These are phyloP conservation scores for Drosophila nasuta DNA, from an alignment of 1,140 invertebrate species.

Conservation along the genomic window DNA sequence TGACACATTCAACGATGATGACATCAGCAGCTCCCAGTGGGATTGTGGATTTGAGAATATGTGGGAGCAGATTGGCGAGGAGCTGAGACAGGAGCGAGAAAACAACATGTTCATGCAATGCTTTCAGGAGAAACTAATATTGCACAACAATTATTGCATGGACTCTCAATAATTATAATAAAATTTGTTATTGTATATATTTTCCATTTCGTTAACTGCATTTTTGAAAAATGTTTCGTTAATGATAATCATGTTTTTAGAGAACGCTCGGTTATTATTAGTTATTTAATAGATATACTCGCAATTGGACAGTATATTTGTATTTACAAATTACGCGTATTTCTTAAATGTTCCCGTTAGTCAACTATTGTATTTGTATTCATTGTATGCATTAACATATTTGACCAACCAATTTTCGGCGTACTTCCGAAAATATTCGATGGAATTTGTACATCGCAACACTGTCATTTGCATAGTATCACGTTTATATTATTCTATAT, in stretches of 20 bases:
- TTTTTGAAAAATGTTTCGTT: slow-evolving; percentile 53
- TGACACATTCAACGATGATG: slow-evolving; percentile 56
- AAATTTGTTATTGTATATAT: background rate
- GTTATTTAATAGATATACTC: slow-evolving; percentile 23
- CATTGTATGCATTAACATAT: slow-evolving; percentile 29
- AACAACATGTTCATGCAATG: slow-evolving; percentile 48
- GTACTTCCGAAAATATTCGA: background rate
- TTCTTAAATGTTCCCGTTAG: slow-evolving; percentile 32
- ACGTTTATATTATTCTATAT: background rate
- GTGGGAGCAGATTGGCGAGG: slow-evolving; percentile 68
- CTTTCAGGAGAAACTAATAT: slow-evolving; percentile 58
- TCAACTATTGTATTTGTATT: slow-evolving; percentile 40
- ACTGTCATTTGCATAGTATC: slow-evolving; percentile 13
- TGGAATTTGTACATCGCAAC: background rate
- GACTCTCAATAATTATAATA: slow-evolving; percentile 18
- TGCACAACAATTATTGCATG: slow-evolving; percentile 30
- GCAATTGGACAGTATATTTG: background rate
- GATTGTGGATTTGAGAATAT: slow-evolving; percentile 63
- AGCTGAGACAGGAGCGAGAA: slow-evolving; percentile 60
- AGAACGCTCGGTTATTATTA: background rate
- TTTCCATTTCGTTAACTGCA: slow-evolving; percentile 36
- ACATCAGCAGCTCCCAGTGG: slow-evolving; percentile 41
- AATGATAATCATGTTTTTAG: slow-evolving; percentile 30
- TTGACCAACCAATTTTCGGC: slow-evolving; percentile 17
- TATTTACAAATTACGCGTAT: slow-evolving; percentile 17